These are phyloP conservation scores for Mirza zaza DNA, from an alignment of 2,113 vertebrate genomes.

Conservation along the genomic window DNA sequence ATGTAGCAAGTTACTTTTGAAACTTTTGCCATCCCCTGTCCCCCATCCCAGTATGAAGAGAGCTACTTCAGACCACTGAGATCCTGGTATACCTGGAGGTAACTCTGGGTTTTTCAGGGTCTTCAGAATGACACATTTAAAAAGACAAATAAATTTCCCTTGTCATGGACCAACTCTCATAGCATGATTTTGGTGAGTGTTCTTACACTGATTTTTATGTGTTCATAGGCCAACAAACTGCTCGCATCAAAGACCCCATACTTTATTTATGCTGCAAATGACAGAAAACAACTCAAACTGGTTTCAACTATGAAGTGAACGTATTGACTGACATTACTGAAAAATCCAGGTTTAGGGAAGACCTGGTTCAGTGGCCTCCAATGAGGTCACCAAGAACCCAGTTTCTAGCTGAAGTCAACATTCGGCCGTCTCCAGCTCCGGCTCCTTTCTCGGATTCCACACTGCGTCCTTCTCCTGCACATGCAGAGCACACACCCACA, in stretches of 20 bases:
- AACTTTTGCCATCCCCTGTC: background rate
- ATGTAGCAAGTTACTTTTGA: background rate
- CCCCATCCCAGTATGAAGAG: background rate
- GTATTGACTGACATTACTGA: background rate
- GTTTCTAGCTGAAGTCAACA: background rate
- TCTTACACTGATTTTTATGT: background rate
- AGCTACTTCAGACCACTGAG: background rate
- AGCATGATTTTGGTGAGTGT: background rate
- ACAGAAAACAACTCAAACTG: background rate
- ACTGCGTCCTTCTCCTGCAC: accelerated
- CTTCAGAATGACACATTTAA: background rate
- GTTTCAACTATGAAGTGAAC: background rate
- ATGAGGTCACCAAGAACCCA: background rate
- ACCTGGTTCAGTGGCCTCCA: background rate
- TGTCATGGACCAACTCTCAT: background rate
- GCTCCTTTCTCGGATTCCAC: background rate
- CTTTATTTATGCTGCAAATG: background rate
- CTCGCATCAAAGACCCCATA: background rate
- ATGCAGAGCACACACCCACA: accelerated
- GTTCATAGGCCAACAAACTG: background rate
- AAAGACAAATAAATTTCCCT: background rate
- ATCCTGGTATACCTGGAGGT: too few species aligned
- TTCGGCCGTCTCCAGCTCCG: background rate
- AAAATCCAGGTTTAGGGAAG: background rate
- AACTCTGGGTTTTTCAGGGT: background rate